These are phyloP conservation scores for Sebastes hubbsi DNA, from an alignment of 2,797 vertebrate species.

Conservation along the genomic window DNA sequence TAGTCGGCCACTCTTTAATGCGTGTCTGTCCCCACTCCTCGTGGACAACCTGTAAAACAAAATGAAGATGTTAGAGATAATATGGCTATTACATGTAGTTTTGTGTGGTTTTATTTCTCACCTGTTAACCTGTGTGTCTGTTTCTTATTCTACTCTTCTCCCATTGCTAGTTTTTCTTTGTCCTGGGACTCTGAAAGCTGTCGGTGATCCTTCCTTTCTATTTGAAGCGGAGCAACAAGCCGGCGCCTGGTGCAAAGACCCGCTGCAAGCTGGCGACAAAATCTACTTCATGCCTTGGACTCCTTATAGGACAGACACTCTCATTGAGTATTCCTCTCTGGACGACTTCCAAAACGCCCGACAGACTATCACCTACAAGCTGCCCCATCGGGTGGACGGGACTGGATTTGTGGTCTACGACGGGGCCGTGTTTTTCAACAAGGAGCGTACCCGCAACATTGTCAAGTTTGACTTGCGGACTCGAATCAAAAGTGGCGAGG, in stretches of 20 bases:
- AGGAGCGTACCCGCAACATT: constrained; percentile 97
- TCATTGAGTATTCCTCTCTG: constrained; percentile 96
- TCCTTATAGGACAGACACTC: constrained; percentile 97
- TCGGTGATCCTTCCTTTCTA: constrained; percentile 96
- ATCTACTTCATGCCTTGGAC: constrained; percentile 99
- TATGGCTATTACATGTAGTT: constrained; percentile 37
- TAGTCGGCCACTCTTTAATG: constrained; percentile 76
- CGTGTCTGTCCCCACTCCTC: constrained; percentile 76
- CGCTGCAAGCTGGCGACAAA: constrained; percentile 98
- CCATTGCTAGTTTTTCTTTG: constrained; percentile 99
- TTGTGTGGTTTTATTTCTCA: constrained; percentile 38
- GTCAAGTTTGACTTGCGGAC: constrained; percentile 99
- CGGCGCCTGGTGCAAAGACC: constrained; percentile 99
- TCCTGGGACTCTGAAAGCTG: constrained; percentile 98
- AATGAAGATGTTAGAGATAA: constrained; percentile 67
- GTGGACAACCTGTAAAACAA: constrained; percentile 78
- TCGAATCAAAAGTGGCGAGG: constrained; percentile 98
- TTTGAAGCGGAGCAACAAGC: constrained; percentile 99
- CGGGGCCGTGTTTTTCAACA: constrained; percentile 99
- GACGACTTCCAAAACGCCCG: constrained; percentile 96
- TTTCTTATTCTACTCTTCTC: constrained; percentile 91
- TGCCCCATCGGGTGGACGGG: constrained; percentile 97
- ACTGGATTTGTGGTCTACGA: constrained; percentile 99
- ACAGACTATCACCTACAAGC: constrained; percentile 96
- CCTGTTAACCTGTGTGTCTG: constrained; percentile 74